Percentiles rank a stretch among this genome's conserved stretches.
phyloP scores from a whole-genome alignment of 2,888 invertebrate genomes.

The Eulithis prunata region DNA sequence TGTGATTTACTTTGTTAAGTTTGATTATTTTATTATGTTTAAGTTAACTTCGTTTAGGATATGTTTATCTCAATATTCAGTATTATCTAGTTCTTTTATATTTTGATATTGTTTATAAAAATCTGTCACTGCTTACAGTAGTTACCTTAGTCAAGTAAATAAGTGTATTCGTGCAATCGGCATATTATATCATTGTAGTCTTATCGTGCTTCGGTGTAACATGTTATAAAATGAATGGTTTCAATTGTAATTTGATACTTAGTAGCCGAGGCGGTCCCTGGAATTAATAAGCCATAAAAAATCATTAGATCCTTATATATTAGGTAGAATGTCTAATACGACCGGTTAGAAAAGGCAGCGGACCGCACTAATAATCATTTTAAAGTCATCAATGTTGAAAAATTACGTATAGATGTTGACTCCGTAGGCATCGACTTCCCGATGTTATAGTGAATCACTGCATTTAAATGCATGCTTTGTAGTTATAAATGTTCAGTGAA shows the following conservation, averaged over 20 bases:
- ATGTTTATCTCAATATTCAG: slow-evolving; percentile 22
- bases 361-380: slow-evolving; percentile 12
- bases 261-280: background rate
- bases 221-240: slow-evolving; percentile 10
- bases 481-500: slow-evolving; percentile 28
- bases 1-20: slow-evolving; percentile 26
- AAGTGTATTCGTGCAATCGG: slow-evolving; percentile 20
- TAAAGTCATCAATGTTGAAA: slow-evolving; percentile 30
- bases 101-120: slow-evolving; percentile 7
- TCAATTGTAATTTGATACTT: background rate
- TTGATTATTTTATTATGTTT: slow-evolving; percentile 13
- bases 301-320: too few relatives aligned
- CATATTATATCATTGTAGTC: slow-evolving; percentile 16
- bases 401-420: slow-evolving; percentile 32
- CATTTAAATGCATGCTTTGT: slow-evolving; percentile 32
- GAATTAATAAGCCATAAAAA: too few relatives aligned
- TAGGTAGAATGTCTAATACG: background rate
- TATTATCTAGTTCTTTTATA: slow-evolving; percentile 25
- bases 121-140: slow-evolving; percentile 37
- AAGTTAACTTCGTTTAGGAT: slow-evolving; percentile 5
- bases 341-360: background rate
- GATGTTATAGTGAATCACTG: slow-evolving; percentile 23
- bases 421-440: slow-evolving; percentile 25
- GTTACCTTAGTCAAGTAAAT: slow-evolving; percentile 16
- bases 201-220: slow-evolving; percentile 19